Evolutionary conservation across 2,113 vertebrate genomes (phyloP), one percentile per base, ranked within the genome.

Genomic region (Pterocles orientalis): DNA sequence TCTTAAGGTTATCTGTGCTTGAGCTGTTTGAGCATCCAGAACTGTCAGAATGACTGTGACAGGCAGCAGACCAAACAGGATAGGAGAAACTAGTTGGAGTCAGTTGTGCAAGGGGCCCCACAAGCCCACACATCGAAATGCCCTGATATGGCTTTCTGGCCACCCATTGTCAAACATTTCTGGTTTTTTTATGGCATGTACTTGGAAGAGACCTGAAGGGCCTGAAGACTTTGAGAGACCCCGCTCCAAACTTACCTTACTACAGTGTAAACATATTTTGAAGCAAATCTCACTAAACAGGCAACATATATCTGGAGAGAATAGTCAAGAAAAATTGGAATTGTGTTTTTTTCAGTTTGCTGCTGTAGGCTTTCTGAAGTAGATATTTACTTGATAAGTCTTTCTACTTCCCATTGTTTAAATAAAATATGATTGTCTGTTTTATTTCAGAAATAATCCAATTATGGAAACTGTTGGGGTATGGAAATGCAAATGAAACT

Each of bases 401-500:
- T 90, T 70, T 86, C 60, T 39, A 19, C 12, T 86, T 88, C 12
- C 24, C 13, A 62, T 83, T 91, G n/a, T 84, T 91, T 88, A 88
- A 96, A 94, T 53, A 95, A 94, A 96, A 91, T 82, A 93, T 50
- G 7, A 51, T 69, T 77, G 21, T 14, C 18, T 92, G 71, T 85
- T 70, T 91, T 83, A 45, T 57, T 90, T 91, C 51, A 92, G 87
- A 90, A 95, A 81, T 81, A 92, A 92, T 90, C 47, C 60, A 94
- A 83, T 95, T 95, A 91, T 12, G 23, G 43, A 94, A 93, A 86
- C 28, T 47, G 18, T 70, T 78, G 39, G 34, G 81, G 56, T 88
- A 95, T 61, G 65, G 75, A 95, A 95, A 95, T 88, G 60, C 14
- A 97, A 95, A 90, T 88, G 62, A 76, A 92, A 90, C 25, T 60